Evolutionary conservation across 1,140 invertebrate species (phyloP).

Genomic region (Bacillus rossius): DNA sequence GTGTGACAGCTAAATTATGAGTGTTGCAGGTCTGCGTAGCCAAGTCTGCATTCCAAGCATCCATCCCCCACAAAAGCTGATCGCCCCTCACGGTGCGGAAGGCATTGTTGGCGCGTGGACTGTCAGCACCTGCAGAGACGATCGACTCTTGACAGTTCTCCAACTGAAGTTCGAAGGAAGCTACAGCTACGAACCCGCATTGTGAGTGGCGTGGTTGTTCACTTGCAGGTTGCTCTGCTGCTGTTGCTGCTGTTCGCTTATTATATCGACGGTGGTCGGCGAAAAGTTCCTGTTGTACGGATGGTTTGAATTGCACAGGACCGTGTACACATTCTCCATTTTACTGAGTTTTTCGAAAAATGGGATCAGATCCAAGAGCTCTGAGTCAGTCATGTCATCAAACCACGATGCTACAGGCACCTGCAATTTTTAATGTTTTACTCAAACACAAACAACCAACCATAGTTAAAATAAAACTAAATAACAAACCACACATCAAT

Average conservation of each 20-base stretch:
- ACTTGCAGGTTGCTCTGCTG: slow-evolving; percentile 9
- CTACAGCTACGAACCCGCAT: slow-evolving; percentile 11
- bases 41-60: too few relatives aligned
- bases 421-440: slow-evolving; percentile 50
- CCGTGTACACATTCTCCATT: slow-evolving; percentile 90
- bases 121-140: background rate
- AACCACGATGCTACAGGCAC: slow-evolving; percentile 97
- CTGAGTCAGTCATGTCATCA: slow-evolving; percentile 93
- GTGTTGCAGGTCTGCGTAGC: too few relatives aligned
- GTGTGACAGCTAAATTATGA: too few relatives aligned
- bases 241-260: slow-evolving; percentile 1
- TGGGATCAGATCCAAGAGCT: slow-evolving; percentile 90
- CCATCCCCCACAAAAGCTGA: too few relatives aligned
- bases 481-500: too few relatives aligned
- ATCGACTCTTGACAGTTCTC: too few relatives aligned
- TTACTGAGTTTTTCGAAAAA: slow-evolving; percentile 93
- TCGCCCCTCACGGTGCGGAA: background rate
- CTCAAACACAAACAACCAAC: too few relatives aligned
- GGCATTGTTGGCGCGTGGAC: slow-evolving; percentile 17
- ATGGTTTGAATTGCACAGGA: slow-evolving; percentile 84
- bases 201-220: slow-evolving; percentile 11
- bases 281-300: slow-evolving; percentile 37
- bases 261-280: background rate
- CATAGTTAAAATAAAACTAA: too few relatives aligned
- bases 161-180: too few relatives aligned